Evolutionary conservation across 2,113 vertebrate genomes (phyloP).

Genomic region (Cyanistes caeruleus): DNA sequence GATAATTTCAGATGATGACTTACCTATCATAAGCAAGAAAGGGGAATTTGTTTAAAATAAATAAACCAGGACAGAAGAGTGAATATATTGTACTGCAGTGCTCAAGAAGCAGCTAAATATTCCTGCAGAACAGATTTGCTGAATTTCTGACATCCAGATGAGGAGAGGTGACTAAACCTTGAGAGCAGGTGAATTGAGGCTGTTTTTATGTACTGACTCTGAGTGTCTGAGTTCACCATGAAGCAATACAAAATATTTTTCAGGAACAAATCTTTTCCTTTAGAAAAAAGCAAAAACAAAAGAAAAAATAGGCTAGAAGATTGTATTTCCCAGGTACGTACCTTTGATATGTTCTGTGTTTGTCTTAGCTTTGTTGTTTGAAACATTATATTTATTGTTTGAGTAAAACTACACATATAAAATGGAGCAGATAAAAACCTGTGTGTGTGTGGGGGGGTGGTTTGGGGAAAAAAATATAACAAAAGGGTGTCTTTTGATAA

Average conservation of each 20-base stretch:
- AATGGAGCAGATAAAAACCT: background rate
- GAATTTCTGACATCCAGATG: background rate
- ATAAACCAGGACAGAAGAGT: background rate
- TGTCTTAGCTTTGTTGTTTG: background rate
- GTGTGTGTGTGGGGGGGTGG: rapidly evolving
- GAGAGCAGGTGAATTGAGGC: background rate
- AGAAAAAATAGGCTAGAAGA: background rate
- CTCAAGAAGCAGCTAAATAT: background rate
- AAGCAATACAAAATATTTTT: background rate
- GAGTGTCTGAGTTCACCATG: background rate
- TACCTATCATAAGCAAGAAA: background rate
- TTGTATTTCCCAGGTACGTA: background rate
- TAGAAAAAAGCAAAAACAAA: background rate
- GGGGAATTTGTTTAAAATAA: background rate
- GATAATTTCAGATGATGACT: background rate
- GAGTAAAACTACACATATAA: background rate
- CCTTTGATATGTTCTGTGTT: background rate
- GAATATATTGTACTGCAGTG: background rate
- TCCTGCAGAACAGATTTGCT: background rate
- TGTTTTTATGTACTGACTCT: background rate
- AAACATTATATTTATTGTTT: background rate
- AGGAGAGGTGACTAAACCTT: background rate
- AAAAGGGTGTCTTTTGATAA: background rate
- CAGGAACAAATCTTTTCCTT: background rate
- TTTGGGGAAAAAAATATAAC: rapidly evolving